phyloP scores from a whole-genome alignment of 2,113 vertebrate species.

The Butorides virescens region DNA sequence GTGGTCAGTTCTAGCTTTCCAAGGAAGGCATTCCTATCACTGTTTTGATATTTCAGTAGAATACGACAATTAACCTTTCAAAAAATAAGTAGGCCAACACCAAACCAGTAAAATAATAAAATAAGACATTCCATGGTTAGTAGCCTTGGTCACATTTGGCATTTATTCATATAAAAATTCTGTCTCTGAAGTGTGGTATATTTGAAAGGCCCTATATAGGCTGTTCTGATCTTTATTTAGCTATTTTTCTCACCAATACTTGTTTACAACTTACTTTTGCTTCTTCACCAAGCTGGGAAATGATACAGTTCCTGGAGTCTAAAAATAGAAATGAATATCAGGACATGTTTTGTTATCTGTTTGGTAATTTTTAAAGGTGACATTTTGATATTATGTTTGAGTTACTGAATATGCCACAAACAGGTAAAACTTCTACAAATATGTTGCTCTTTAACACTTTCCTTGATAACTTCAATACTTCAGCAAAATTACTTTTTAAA shows the following conservation, averaged over 20 bases:
- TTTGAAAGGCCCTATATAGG: neutral
- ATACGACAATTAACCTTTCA: neutral
- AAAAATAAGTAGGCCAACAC: neutral
- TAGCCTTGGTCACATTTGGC: neutral
- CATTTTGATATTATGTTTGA: neutral
- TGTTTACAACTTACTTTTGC: constrained; percentile 69
- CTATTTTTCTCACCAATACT: neutral
- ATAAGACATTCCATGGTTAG: neutral
- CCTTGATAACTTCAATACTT: neutral
- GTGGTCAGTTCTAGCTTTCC: neutral
- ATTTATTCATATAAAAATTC: neutral
- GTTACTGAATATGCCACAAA: neutral
- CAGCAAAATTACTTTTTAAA: neutral
- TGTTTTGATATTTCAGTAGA: neutral
- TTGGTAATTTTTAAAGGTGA: neutral
- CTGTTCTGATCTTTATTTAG: neutral
- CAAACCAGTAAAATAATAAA: neutral
- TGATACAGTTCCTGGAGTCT: constrained; percentile 72
- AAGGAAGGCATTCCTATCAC: neutral
- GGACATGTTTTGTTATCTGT: neutral
- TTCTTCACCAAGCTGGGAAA: constrained; percentile 72
- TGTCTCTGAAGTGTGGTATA: neutral
- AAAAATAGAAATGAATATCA: constrained; percentile 24
- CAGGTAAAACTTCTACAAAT: neutral
- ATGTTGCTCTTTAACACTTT: neutral